Evolutionary conservation across 1,140 invertebrate genomes (phyloP).

Genomic region (Tribolium castaneum): DNA sequence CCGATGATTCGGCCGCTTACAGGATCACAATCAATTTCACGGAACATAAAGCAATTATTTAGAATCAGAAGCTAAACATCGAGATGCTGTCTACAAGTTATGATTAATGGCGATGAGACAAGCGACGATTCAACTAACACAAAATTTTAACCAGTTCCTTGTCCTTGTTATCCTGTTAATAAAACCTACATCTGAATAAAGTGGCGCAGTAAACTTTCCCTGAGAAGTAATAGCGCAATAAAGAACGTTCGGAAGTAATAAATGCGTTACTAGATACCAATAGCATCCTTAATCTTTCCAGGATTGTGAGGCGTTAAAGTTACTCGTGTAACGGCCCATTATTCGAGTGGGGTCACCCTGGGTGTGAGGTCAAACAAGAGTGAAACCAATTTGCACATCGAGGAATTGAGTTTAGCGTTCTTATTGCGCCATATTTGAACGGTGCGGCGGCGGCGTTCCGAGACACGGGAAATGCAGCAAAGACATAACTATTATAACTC

Average conservation of each 20-base stretch:
- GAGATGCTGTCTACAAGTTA: conserved; percentile 7
- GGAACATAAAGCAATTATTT: conserved; percentile 34
- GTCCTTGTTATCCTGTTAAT: background rate
- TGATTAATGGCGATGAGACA: conserved; percentile 16
- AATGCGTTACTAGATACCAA: conserved; percentile 9
- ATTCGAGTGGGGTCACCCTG: background rate
- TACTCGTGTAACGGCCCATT: background rate
- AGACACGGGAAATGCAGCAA: background rate
- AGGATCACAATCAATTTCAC: conserved; percentile 32
- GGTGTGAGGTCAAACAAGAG: background rate
- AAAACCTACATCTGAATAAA: conserved; percentile 28
- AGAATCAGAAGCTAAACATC: conserved; percentile 20
- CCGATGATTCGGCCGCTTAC: conserved; percentile 32
- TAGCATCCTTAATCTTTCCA: background rate
- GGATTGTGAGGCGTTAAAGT: conserved; percentile 1
- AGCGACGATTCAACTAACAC: too few relatives aligned
- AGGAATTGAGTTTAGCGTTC: background rate
- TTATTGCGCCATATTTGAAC: background rate
- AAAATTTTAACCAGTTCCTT: too few relatives aligned
- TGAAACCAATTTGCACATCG: background rate
- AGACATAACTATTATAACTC: background rate
- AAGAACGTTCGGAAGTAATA: conserved; percentile 16
- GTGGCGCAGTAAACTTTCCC: conserved; percentile 4
- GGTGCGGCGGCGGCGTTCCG: background rate
- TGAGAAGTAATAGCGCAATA: conserved; percentile 19